Evolutionary conservation across 1,140 invertebrate genomes (phyloP), one percentile per base, ranked within the genome.

Genomic region (Drosophila trapezifrons): DNA sequence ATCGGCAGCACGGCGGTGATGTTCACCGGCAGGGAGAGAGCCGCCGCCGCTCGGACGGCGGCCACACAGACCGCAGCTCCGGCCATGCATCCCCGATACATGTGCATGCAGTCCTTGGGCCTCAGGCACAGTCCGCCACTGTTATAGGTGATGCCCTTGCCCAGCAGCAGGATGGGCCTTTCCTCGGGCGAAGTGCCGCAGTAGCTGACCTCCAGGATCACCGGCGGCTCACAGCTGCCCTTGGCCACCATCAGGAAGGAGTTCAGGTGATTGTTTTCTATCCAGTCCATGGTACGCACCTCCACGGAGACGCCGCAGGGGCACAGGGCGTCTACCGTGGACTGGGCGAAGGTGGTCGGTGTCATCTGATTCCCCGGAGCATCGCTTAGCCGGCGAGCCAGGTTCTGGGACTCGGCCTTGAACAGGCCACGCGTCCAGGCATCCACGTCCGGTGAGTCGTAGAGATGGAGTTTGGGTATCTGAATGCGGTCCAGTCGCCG

Each of bases 31-130:
- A 91, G 57, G 1, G 90, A 91, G 0, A 91, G 52, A 0, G 90
- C 90, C 0, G 90, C 90, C 2, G 90, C 90, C 0, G 90, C 90
- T 2, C 90, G 78, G 20, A 91, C 66, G 10, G 86, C 59, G 18
- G 86, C 90, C 22, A 91, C 90, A 27, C 83, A 81, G 10, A 78
- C 78, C 2, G 90, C 90, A 3, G 90, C 90, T 15, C 90, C 90
- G 15, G 90, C 86, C 98, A 99, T 98, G 90, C 98, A 97, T 1
- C 95, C 97, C 80, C 97, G 94, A 96, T 98, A 98, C 76, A 95
- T 94, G 57, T 96, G 95, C 96, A 98, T 96, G 12, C 94, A 93
- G 1, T 93, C 80, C 27, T 95, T 90, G 4, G 95, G 94, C 92
- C 98, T 98, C 18, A 98, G 91, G 69, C 96, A 97, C 60, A 98